Percentiles rank a stretch among this genome's conserved stretches.
phyloP scores from a whole-genome alignment of 2,797 vertebrate species.

The Macropus fuliginosus region DNA sequence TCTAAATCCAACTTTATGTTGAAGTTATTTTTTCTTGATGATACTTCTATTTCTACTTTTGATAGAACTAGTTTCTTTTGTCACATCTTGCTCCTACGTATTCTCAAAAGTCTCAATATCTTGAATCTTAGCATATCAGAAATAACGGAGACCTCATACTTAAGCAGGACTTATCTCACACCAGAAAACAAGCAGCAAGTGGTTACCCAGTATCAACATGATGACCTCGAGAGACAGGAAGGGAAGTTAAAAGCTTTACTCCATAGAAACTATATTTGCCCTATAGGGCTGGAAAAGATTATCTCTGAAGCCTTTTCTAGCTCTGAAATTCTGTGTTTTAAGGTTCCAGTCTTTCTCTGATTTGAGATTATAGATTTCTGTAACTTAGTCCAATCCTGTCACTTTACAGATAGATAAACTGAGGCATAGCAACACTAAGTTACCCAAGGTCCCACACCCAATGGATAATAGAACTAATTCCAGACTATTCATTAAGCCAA shows the following conservation, averaged over 20 bases:
- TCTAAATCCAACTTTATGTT: not conserved
- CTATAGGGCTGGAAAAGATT: not conserved
- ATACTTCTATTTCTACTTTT: not conserved
- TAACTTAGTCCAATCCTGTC: not conserved
- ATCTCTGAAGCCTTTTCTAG: not conserved
- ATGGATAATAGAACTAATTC: not conserved
- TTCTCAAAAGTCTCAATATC: not conserved
- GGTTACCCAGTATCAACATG: not conserved
- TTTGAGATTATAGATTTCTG: not conserved
- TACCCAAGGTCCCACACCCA: not conserved
- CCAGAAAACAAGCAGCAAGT: not conserved
- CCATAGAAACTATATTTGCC: not conserved
- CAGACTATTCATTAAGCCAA: not conserved
- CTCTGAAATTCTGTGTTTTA: not conserved
- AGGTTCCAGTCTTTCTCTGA: not conserved
- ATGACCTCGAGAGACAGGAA: not conserved
- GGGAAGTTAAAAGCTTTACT: not conserved
- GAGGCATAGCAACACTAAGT: not conserved
- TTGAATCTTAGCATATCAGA: not conserved
- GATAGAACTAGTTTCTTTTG: not conserved
- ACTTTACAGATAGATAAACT: not conserved
- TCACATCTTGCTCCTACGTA: not conserved
- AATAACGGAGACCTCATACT: not conserved
- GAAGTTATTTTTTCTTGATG: not conserved
- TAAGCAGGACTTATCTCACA: not conserved